Base-by-base conservation (phyloP, 2,797 vertebrate genomes). In the Smutsia gigantea region DNA sequence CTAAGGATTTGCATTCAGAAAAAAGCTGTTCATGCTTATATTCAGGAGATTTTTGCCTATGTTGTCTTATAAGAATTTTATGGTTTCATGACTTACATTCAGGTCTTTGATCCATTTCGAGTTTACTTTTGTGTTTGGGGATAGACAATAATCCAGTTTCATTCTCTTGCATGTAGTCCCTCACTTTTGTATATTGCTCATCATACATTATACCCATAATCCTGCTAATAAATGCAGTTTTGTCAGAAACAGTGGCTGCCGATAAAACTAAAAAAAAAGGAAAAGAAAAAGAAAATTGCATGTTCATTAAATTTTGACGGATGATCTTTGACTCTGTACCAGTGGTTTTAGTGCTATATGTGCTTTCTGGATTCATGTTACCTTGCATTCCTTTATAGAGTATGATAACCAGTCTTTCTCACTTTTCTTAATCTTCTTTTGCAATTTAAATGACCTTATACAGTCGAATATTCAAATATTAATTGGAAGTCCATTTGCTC, bases 171-270 rank as follows among this genome's bases (percentile, higher is more conserved):
- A 46, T 12, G 2, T 46, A 46, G 46, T 92, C 15, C 0, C 57
- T 98, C 96, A 53, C 27, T 96, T 97, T 96, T 95, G 96, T 95
- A 57, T 49, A 46, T 94, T 97, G 88, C 53, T 95, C 93, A 93
- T 97, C 49, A 88, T 87, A 96, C 75, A 96, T 94, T 29, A 55
- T 97, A 87, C 91, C 51, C 66, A 74, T 96, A 96, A 97, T 93
- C 85, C 87, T 94, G 34, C 34, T 97, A 98, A 97, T 96, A 72
- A 98, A 96, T 93, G 42, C 78, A 97, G 31, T 96, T 95, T 92
- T 63, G 97, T 94, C 69, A 94, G 71, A 97, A 93, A 49, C 6
- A 90, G 68, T 71, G 92, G 78, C 84, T 96, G 91, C 64, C 81
- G 94, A 93, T 95, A 9, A 46, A 5, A 51, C 19, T 37, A 7